phyloP scores from a whole-genome alignment of 1,140 invertebrate genomes.

The Cydia strobilella region DNA sequence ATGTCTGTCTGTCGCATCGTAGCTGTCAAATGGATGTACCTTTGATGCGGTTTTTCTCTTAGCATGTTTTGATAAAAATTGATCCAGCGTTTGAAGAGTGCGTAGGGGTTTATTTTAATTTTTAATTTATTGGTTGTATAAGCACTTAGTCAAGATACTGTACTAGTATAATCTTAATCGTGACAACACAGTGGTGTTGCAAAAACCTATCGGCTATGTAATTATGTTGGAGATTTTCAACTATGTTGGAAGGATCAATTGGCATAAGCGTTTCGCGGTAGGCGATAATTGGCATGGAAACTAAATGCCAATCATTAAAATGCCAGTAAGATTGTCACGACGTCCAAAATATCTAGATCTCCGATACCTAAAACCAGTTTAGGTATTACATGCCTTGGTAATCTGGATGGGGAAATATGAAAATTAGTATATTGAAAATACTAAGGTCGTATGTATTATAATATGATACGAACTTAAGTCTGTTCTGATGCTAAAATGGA shows the following conservation, averaged over 20 bases:
- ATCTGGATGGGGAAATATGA: background rate
- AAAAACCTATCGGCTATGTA: slow-evolving; percentile 16
- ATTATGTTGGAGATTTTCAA: slow-evolving; percentile 17
- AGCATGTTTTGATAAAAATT: no score
- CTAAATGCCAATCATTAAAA: slow-evolving; percentile 27
- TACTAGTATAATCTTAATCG: background rate
- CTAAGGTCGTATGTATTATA: background rate
- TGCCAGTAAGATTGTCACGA: slow-evolving; percentile 12
- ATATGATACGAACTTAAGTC: background rate
- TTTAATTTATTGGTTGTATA: no score
- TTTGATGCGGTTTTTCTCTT: no score
- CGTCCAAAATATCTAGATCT: background rate
- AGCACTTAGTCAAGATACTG: background rate
- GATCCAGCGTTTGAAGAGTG: no score
- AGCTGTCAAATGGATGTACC: no score
- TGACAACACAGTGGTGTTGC: background rate
- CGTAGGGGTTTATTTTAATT: no score
- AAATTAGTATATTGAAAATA: background rate
- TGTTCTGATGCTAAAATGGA: background rate
- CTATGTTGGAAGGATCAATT: slow-evolving; percentile 36
- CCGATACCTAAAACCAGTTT: background rate
- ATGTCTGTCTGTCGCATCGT: no score
- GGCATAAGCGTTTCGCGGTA: slow-evolving; percentile 43
- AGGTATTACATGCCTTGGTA: background rate
- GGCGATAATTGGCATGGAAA: slow-evolving; percentile 39